Base-by-base conservation (phyloP, 2,888 invertebrate genomes). In the Macroteleia sp. region DNA sequence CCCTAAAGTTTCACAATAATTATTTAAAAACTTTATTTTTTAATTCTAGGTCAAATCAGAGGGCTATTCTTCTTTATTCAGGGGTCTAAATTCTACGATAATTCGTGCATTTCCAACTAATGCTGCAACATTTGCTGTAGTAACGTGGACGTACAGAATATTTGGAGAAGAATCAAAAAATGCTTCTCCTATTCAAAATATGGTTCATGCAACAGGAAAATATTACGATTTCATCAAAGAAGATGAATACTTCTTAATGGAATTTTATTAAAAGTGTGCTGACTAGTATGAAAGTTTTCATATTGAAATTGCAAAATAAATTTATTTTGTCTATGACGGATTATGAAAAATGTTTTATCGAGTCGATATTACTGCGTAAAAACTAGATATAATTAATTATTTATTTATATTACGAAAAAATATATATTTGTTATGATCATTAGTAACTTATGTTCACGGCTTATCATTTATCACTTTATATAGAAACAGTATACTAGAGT, bases 91-190 rank as follows among this genome's bases (percentile, higher is more conserved):
- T 16, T 95, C 97, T 0, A 96, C 97, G 0, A 91, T 97, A 36
- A 87, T 97, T 46, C 93, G 98, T 41, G 98, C 98, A 0, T 98
- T 98, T 91, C 97, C 98, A 0, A 96, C 96, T 77, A 98, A 99
- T 90, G 98, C 98, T 0, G 97, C 96, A 3, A 97, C 97, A 73
- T 98, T 98, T 90, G 94, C 96, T 28, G 96, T 96, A 0, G 97
- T 98, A 59, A 95, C 95, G 19, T 96, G 95, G 95, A 94, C 95
- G 1, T 94, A 97, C 90, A 92, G 94, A 54, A 87, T 94, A 14
- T 88, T 92, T 20, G 86, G 90, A 0, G 76, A 79, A 0, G 54
- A 87, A 1, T 10, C 56, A 6, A 42, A 17, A 34, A 56, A 16
- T 30, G 14, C 1, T 1, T 22, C 71, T 14, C 20, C 30, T 3